Percentiles rank a stretch among this genome's conserved stretches.
Evolutionary conservation across 2,888 invertebrate species (phyloP).

Genomic region (Coelinius sp.): DNA sequence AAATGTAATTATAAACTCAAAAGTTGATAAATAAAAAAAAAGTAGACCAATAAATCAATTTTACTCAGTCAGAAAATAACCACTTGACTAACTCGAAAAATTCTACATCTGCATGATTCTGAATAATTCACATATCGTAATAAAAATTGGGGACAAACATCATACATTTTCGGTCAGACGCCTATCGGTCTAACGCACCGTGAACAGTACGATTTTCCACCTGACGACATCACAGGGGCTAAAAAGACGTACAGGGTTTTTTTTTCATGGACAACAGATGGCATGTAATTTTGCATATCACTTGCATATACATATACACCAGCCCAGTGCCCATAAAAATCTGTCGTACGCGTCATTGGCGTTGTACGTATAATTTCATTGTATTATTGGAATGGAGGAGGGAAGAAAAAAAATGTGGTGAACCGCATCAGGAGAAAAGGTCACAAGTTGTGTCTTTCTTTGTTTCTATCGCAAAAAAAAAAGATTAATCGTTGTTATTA

Average conservation of each 20-base stretch:
- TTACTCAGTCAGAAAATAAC: constrained; percentile 40
- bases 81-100: constrained; percentile 40
- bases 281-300: constrained; percentile 56
- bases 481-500: too few species aligned
- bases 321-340: constrained; percentile 25
- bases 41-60: too few species aligned
- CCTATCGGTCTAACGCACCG: constrained; percentile 45
- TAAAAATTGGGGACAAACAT: constrained; percentile 13
- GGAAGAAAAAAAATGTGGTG: not conserved
- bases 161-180: constrained; percentile 15
- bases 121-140: not conserved
- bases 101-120: constrained; percentile 16
- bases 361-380: constrained; percentile 28
- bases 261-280: constrained; percentile 52
- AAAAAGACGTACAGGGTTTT: constrained; percentile 42
- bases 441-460: too few species aligned
- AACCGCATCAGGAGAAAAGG: constrained; percentile 34
- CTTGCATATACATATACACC: constrained; percentile 42
- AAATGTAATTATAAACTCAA: not conserved
- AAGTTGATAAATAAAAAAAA: not conserved
- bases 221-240: constrained; percentile 52
- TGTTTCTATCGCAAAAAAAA: not conserved
- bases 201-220: constrained; percentile 61
- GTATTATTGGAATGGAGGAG: constrained; percentile 1
- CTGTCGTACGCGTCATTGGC: constrained; percentile 31